phyloP scores from a whole-genome alignment of 2,888 invertebrate genomes.

The Oligia latruncula region DNA sequence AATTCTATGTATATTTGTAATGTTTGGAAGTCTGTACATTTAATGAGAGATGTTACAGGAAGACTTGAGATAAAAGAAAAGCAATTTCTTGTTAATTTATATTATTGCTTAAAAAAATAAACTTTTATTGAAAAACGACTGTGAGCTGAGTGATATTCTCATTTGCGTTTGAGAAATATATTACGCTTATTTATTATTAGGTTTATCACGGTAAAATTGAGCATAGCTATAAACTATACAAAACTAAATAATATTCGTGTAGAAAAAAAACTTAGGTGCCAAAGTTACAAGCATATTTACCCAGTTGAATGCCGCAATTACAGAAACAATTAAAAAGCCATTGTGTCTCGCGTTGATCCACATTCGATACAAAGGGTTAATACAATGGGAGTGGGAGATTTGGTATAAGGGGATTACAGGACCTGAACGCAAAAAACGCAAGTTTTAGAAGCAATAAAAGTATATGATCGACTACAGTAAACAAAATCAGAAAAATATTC shows the following conservation, averaged over 20 bases:
- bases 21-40: slow-evolving; percentile 50
- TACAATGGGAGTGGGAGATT: background rate
- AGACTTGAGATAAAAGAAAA: slow-evolving; percentile 39
- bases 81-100: slow-evolving; percentile 36
- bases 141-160: slow-evolving; percentile 28
- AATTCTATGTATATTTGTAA: slow-evolving; percentile 62
- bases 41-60: slow-evolving; percentile 21
- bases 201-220: slow-evolving; percentile 30
- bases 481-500: too few relatives aligned
- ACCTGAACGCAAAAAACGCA: too few relatives aligned
- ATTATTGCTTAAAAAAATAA: slow-evolving; percentile 16
- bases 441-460: too few relatives aligned
- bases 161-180: slow-evolving; percentile 30
- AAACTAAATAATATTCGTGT: slow-evolving; percentile 12
- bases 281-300: background rate
- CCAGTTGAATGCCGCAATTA: background rate
- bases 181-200: slow-evolving; percentile 54
- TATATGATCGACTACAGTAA: too few relatives aligned
- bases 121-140: slow-evolving; percentile 33
- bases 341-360: background rate
- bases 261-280: background rate
- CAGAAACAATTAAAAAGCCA: background rate
- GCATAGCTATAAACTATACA: slow-evolving; percentile 1
- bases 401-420: too few relatives aligned
- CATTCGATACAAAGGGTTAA: background rate